Percentiles rank a stretch among this genome's conserved stretches.
These are phyloP conservation scores for Scopus umbretta DNA, from an alignment of 2,113 vertebrate genomes.

Conservation along the genomic window DNA sequence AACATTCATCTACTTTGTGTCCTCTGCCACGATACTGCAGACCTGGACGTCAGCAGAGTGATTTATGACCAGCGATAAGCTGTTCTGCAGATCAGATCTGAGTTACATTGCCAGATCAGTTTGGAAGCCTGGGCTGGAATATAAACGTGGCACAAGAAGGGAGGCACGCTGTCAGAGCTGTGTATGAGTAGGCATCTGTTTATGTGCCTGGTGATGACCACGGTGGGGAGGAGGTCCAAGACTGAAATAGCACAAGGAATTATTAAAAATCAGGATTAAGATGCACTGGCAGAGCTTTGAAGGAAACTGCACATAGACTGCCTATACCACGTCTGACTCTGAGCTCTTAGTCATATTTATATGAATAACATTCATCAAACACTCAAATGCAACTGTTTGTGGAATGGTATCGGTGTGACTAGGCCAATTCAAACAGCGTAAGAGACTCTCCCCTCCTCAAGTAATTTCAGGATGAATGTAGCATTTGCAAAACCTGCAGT, in stretches of 20 bases:
- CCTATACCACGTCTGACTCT: neutral
- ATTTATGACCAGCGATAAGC: neutral
- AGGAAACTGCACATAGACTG: neutral
- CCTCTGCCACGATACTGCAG: neutral
- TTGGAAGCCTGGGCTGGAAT: neutral
- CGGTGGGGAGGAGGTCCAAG: neutral
- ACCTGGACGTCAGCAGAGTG: neutral
- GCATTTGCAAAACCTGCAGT: neutral
- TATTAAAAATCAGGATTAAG: neutral
- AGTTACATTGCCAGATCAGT: neutral
- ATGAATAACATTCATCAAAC: neutral
- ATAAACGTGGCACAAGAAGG: neutral
- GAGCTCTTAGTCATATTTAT: neutral
- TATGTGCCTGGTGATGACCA: neutral
- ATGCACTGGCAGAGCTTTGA: neutral
- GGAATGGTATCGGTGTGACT: neutral
- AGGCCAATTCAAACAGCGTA: neutral
- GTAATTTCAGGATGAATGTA: neutral
- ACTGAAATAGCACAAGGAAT: neutral
- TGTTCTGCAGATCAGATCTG: neutral
- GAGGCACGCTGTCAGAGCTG: neutral
- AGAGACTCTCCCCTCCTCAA: neutral
- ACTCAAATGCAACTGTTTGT: neutral
- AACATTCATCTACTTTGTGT: rapidly evolving
- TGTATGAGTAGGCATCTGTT: rapidly evolving